These are phyloP conservation scores for Phoebastria nigripes DNA, from an alignment of 2,797 vertebrate species.

Conservation along the genomic window DNA sequence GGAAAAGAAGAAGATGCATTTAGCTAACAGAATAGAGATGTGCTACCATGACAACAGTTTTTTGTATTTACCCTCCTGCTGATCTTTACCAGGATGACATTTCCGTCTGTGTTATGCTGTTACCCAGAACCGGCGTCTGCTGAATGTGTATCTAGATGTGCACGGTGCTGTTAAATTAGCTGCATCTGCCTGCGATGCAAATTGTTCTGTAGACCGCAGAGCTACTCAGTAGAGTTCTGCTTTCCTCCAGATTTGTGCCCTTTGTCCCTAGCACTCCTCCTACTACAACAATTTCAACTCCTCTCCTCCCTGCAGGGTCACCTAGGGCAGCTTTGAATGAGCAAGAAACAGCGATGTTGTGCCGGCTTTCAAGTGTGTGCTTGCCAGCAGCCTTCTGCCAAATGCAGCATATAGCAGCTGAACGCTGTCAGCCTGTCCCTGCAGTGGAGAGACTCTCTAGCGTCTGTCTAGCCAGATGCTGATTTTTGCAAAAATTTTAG, in stretches of 20 bases:
- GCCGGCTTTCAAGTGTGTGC: background rate
- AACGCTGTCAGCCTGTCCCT: background rate
- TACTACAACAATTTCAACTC: background rate
- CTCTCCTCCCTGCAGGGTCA: background rate
- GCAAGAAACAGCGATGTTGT: background rate
- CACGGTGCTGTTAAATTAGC: background rate
- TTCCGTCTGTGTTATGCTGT: background rate
- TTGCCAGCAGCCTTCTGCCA: background rate
- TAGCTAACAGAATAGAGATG: background rate
- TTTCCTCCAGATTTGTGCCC: background rate
- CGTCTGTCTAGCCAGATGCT: background rate
- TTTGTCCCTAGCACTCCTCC: background rate
- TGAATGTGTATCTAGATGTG: no score
- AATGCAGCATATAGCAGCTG: background rate
- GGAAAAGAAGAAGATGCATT: background rate
- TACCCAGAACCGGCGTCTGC: background rate
- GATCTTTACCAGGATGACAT: background rate
- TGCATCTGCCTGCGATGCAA: accelerated
- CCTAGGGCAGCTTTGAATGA: background rate
- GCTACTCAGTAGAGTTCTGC: background rate
- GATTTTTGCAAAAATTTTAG: background rate
- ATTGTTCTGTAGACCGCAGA: background rate
- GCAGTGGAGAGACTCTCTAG: background rate
- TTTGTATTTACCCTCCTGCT: background rate
- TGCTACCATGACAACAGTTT: background rate